Conservation (phyloP, 2,797 vertebrate genomes). For the Anas capensis region DNA sequence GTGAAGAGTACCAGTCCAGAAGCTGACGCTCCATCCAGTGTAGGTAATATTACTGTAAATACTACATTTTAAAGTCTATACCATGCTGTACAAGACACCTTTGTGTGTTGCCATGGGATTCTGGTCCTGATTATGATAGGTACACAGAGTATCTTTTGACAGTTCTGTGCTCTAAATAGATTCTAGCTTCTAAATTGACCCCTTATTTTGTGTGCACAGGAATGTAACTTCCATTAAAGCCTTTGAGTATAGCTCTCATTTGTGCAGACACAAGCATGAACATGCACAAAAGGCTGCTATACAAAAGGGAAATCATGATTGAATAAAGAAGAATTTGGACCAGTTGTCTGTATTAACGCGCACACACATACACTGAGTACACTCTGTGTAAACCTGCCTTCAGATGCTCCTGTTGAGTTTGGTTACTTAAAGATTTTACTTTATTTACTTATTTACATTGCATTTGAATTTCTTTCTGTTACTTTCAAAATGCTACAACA, state of each 20-base stretch:
- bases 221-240: neutral
- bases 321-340: neutral
- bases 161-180: neutral
- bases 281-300: fast-evolving
- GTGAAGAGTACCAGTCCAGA: neutral
- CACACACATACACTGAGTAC: neutral
- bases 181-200: neutral
- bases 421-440: neutral
- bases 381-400: neutral
- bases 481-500: neutral
- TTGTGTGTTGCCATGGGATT: conserved; percentile 25
- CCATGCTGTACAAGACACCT: neutral
- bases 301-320: neutral
- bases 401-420: neutral
- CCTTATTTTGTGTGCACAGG: neutral
- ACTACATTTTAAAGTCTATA: neutral
- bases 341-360: neutral
- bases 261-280: neutral
- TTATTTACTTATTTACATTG: neutral
- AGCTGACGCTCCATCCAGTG: neutral
- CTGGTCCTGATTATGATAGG: neutral
- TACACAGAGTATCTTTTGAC: neutral
- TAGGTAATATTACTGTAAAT: neutral
- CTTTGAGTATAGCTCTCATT: neutral
- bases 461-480: neutral